Evolutionary conservation across 2,888 invertebrate species (phyloP).

Genomic region (Glomeris marginata): DNA sequence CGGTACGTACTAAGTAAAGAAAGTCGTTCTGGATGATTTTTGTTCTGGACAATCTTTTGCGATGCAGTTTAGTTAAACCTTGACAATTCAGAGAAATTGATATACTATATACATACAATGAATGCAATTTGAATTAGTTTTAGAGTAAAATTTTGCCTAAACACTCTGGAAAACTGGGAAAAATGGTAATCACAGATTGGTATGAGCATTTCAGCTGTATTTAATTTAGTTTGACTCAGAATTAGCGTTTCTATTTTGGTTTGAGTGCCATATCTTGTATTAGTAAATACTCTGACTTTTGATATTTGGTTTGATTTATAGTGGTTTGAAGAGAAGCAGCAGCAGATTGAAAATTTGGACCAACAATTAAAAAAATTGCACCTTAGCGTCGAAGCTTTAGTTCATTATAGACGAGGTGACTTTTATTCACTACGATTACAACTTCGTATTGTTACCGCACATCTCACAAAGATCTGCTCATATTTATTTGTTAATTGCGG

Average conservation of each 20-base stretch:
- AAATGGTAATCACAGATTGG: no score
- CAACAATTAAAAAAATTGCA: constrained; percentile 72
- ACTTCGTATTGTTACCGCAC: no score
- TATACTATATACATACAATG: background rate
- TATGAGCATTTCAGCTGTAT: no score
- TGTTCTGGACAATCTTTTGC: constrained; percentile 12
- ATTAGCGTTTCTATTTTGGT: no score
- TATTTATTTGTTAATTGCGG: background rate
- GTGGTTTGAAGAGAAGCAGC: constrained; percentile 98
- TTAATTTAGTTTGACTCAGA: no score
- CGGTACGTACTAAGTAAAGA: constrained; percentile 43
- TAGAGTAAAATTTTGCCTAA: no score
- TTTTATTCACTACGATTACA: no score
- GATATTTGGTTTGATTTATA: constrained; percentile 27
- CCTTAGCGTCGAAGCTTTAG: constrained; percentile 71
- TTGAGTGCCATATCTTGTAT: no score
- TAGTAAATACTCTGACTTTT: no score
- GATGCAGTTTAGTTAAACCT: background rate
- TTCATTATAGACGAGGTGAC: constrained; percentile 54
- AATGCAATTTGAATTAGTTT: background rate
- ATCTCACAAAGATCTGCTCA: no score
- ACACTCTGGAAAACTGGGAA: no score
- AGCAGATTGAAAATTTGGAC: constrained; percentile 81
- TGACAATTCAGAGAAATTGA: constrained; percentile 2
- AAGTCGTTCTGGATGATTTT: background rate